Evolutionary conservation across 2,113 vertebrate species (phyloP), one percentile per base, ranked within the genome.

Genomic region (Lepidothrix coronata): DNA sequence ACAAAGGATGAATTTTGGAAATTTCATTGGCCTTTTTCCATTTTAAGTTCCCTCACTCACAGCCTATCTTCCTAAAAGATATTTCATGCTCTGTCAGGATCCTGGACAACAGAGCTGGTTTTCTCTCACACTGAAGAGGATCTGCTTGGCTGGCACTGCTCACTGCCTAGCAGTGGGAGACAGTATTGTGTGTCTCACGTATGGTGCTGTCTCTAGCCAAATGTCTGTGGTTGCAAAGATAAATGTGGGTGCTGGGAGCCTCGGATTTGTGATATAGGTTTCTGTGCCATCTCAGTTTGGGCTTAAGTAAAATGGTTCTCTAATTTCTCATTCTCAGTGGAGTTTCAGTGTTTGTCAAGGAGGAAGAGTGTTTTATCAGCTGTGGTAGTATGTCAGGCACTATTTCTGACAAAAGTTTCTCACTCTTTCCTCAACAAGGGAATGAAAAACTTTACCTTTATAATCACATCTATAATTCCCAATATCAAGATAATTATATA

Each of bases 191-290:
- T 54, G 78, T 66, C 85, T 95, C 94, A 95, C 51, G 14, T 83
- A 92, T 80, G 44, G n/a, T 73, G 35, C 88, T 95, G 91, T 92
- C 82, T 94, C 79, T 90, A 96, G 83, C 67, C 67, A 86, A 88
- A 73, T 0, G 3, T 46, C 66, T 85, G 20, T 68, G 46, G 67
- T 90, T 93, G 62, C 67, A 88, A 76, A 92, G 82, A 33, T 70
- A 70, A 90, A 91, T 92, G 59, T 76, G 55, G 63, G 72, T 86
- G 25, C 88, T 86, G 75, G 46, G 51, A 93, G 21, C 22, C 57
- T 94, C 80, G 55, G 46, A 48, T 73, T 55, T 59, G n/a, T 49
- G n/a, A 46, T 77, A 51, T 1, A 77, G 83, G 12, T 85, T 79
- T 88, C 51, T 88, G 37, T 92, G 59, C 68, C 92, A 88, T 93